Base-by-base conservation (phyloP, 2,113 vertebrate genomes). In the Embiotoca jacksoni region DNA sequence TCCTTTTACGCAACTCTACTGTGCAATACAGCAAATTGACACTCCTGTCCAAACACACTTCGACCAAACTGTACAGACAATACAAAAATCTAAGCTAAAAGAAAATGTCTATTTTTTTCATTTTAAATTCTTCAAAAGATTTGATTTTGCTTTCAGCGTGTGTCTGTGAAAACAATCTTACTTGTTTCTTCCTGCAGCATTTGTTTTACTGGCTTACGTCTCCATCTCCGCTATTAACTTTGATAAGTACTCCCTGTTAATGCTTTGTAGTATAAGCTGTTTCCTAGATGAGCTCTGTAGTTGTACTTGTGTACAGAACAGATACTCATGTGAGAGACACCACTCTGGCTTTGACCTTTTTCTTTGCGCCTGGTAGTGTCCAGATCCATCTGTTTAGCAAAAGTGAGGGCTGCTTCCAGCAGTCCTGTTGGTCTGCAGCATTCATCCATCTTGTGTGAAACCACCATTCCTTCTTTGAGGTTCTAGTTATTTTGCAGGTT, bases 1-100 rank as follows among this genome's bases (percentile, higher is more conserved):
- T 69, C 31, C 30, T 13, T 76, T 85, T 82, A 59, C n/a, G 16
- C 75, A 85, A 85, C 57, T 61, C 44, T 9, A 9, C 61, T 75
- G 70, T 75, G 47, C 59, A 77, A 68, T 50, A 30, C 60, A 30
- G 39, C 52, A 81, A 58, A 73, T 16, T 39, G 35, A 62, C 16
- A 31, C 54, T 66, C 3, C n/a, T 57, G 6, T 53, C 69, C 60
- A 49, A 81, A 57, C 44, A 67, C 7, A 65, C 54, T 69, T 60
- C 41, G 35, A 53, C 10, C 10, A 54, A 23, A 1, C 7, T 55
- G 62, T 31, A 31, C 36, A 41, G 44, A 52, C 76, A 31, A 72
- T 67, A 49, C 50, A 65, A 76, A 68, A 37, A n/a, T 64, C 4
- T 3, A 15, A 32, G 54, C 35, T 23, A 13, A 39, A 33, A 55